Evolutionary conservation across 2,888 invertebrate species (phyloP).

Genomic region (Tineola bisselliella): DNA sequence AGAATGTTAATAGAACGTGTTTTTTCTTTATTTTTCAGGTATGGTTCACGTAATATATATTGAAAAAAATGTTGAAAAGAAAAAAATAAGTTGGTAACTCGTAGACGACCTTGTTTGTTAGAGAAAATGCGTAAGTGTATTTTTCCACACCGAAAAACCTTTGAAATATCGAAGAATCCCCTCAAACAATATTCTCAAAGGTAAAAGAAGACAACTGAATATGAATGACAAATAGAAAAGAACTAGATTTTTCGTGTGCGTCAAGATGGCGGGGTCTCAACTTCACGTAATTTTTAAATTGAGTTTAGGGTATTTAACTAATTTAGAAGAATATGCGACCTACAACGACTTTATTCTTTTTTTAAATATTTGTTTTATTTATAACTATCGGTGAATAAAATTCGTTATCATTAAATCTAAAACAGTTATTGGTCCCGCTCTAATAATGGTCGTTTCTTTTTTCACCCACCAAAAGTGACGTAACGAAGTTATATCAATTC

Average conservation of each 20-base stretch:
- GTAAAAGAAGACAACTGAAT: conserved; percentile 8
- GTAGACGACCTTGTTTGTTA: neutral
- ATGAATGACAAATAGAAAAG: conserved; percentile 11
- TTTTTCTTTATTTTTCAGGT: neutral
- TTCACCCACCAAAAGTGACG: neutral
- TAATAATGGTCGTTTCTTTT: neutral
- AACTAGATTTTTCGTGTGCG: neutral
- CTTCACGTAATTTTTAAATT: no score
- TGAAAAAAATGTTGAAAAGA: neutral
- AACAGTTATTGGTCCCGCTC: neutral
- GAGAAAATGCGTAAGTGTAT: neutral
- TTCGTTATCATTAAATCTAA: no score
- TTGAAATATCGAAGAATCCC: conserved; percentile 7
- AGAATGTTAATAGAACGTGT: neutral
- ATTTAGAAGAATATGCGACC: no score
- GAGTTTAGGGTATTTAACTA: no score
- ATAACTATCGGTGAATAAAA: neutral
- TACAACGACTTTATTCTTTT: no score
- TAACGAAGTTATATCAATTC: conserved; percentile 3
- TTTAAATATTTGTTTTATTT: neutral
- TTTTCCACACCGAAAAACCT: conserved; percentile 6
- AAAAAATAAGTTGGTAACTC: neutral
- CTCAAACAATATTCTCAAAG: conserved; percentile 11
- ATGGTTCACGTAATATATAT: neutral
- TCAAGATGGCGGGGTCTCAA: neutral